Evolutionary conservation across 2,797 vertebrate species (phyloP), one percentile per base, ranked within the genome.

Genomic region (Telmatherina bonti): DNA sequence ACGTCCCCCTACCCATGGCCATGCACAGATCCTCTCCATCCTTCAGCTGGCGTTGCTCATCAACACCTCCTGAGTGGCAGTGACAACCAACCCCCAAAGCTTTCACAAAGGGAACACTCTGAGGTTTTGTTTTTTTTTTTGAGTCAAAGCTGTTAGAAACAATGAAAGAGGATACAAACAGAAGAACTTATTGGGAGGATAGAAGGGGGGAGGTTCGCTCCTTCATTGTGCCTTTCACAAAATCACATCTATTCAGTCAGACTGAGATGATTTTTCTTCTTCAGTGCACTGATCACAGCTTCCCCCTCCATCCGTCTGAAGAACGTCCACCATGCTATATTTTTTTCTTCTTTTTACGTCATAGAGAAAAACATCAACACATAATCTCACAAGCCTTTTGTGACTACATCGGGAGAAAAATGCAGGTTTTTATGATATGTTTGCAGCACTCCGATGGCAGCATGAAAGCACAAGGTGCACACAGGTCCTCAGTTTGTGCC

Each of bases 141-240:
- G 51, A 45, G 72, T 72, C 53, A 38, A 24, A 67, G 67, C 65
- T 26, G 62, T 82, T 27, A 33, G 51, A 60, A 70, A 20, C 30
- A 22, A 38, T 29, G 8, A 69, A 49, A 66, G 20, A 49, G 59
- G 47, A 76, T 24, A 76, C 20, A 61, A 78, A 78, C 53, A 55
- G 53, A 69, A 82, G 62, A 84, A 76, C 74, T 82, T 80, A 83
- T 82, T 58, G 62, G n/a, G 66, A 65, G 55, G 59, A 72, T 11
- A 55, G 27, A 57, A 24, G 73, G 84, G 7, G 83, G 83, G 85
- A 89, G 58, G 77, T 18, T 62, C 81, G 69, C 85, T 95, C 94
- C 95, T 96, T 95, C 94, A 94, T 85, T 83, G 82, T 94, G 90
- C 90, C 88, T 79, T 86, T 85, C 85, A 79, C 86, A 85, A n/a